These are phyloP conservation scores for Pedionomus torquatus DNA, from an alignment of 2,113 vertebrate genomes.

Conservation along the genomic window DNA sequence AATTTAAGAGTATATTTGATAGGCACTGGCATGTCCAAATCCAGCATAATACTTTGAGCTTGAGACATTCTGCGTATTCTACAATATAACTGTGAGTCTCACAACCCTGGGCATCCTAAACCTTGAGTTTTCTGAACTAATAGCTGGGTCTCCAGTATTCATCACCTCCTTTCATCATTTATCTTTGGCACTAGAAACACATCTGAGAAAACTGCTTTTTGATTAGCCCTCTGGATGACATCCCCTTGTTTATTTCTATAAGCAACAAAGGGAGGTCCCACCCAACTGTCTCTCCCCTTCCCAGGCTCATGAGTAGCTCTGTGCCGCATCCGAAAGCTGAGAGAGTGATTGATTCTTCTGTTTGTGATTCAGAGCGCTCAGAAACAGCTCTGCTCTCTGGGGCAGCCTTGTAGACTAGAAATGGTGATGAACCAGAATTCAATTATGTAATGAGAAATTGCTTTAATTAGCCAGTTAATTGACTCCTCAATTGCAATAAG, in stretches of 20 bases:
- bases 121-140: background rate
- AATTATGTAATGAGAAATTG: conserved; percentile 69
- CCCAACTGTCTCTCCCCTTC: background rate
- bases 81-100: background rate
- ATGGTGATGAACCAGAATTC: conserved; percentile 56
- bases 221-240: background rate
- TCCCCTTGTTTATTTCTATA: background rate
- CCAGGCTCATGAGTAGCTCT: background rate
- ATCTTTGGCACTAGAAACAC: background rate
- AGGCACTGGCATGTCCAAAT: background rate
- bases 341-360: accelerated
- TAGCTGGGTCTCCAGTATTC: background rate
- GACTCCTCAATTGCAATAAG: conserved; percentile 54
- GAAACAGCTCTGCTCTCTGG: conserved; percentile 28
- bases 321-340: accelerated
- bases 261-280: background rate
- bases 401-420: conserved; percentile 11
- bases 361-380: background rate
- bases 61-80: background rate
- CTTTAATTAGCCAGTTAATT: conserved; percentile 72
- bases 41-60: background rate
- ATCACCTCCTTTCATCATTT: background rate
- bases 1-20: background rate
- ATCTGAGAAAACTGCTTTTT: background rate
- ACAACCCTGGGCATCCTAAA: background rate